Conservation (phyloP, 2,797 vertebrate species). For the Diglossa cyanea region DNA sequence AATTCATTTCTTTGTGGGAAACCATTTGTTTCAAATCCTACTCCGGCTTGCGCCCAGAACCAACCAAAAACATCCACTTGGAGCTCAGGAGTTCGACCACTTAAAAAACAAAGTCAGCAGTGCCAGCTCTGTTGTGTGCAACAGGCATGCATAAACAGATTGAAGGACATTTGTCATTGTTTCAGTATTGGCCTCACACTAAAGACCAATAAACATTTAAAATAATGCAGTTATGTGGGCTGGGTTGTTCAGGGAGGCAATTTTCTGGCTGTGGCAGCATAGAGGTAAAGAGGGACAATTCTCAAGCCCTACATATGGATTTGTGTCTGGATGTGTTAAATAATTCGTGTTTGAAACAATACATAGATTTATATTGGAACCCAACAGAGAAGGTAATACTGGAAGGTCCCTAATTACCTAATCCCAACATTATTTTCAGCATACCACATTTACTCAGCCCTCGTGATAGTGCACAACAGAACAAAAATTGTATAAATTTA, state of each 20-base stretch:
- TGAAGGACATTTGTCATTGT: constrained; percentile 18
- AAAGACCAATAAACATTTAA: neutral
- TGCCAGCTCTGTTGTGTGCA: neutral
- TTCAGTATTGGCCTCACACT: neutral
- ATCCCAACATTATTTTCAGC: neutral
- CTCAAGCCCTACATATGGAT: neutral
- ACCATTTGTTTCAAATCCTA: neutral
- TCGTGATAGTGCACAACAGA: neutral
- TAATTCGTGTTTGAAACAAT: neutral
- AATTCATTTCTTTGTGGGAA: neutral
- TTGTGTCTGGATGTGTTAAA: neutral
- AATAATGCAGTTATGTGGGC: neutral
- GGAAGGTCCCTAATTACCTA: neutral
- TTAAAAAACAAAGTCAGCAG: neutral
- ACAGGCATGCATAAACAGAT: neutral
- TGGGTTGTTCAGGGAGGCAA: neutral
- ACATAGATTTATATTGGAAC: neutral
- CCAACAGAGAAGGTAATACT: neutral
- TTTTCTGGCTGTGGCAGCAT: neutral
- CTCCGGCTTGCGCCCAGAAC: neutral
- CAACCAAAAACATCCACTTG: neutral
- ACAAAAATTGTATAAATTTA: neutral
- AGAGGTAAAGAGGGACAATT: neutral
- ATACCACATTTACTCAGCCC: neutral
- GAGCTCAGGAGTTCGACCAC: neutral